These are phyloP conservation scores for Coptodon bakossiorum DNA, from an alignment of 2,113 vertebrate species.

Conservation along the genomic window DNA sequence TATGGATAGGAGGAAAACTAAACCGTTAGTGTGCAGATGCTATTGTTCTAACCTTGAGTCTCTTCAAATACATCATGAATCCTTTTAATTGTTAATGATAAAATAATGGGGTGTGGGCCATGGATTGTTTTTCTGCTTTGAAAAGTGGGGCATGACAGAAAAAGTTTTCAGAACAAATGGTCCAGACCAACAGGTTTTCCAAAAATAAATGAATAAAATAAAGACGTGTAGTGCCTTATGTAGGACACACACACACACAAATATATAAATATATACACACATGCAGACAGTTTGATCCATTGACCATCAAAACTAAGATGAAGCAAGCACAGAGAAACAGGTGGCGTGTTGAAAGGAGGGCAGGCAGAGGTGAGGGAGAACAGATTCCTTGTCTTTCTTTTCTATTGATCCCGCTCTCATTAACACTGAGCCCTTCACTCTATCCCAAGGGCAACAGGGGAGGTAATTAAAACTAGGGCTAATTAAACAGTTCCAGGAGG, in stretches of 20 bases:
- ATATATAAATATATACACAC: not conserved
- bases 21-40: not conserved
- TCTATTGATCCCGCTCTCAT: slow-evolving; percentile 63
- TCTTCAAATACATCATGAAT: not conserved
- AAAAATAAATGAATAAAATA: not conserved
- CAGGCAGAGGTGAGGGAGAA: slow-evolving; percentile 17
- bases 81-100: not conserved
- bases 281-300: not conserved
- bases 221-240: not conserved
- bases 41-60: not conserved
- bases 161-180: not conserved
- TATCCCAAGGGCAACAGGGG: slow-evolving; percentile 42
- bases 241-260: not conserved
- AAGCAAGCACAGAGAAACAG: slow-evolving; percentile 12
- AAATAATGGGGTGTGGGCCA: not conserved
- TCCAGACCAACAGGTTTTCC: not conserved
- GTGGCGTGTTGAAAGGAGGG: not conserved
- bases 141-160: not conserved
- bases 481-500: slow-evolving; percentile 56
- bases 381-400: slow-evolving; percentile 38
- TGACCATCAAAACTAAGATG: slow-evolving; percentile 2
- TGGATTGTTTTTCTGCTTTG: not conserved
- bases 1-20: not conserved
- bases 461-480: slow-evolving; percentile 65
- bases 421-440: slow-evolving; percentile 55